These are phyloP conservation scores for Ophonus ardosiacus DNA, from an alignment of 2,888 invertebrate species.

Conservation along the genomic window DNA sequence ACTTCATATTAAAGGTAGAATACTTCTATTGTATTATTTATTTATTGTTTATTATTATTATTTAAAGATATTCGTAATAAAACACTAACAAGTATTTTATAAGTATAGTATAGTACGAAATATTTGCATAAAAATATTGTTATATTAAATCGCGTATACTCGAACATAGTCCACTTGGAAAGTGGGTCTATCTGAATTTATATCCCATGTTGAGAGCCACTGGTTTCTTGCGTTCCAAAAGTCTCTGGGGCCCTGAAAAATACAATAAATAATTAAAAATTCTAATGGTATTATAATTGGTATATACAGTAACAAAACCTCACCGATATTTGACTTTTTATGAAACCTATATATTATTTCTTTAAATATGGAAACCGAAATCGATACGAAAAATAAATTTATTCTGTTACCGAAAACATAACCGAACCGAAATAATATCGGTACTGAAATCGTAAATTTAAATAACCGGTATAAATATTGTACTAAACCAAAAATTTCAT, in stretches of 20 bases:
- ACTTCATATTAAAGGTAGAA: not conserved
- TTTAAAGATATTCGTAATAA: not conserved
- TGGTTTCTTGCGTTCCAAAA: constrained; percentile 80
- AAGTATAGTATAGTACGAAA: not conserved
- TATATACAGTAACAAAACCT: too few species aligned
- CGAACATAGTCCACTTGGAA: constrained; percentile 83
- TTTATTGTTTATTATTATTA: not conserved
- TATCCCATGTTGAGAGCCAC: constrained; percentile 81
- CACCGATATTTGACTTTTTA: too few species aligned
- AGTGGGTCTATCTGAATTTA: constrained; percentile 75
- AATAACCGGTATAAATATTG: too few species aligned
- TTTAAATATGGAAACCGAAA: too few species aligned
- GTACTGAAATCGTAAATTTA: too few species aligned
- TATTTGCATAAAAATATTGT: not conserved
- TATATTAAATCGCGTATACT: constrained; percentile 79
- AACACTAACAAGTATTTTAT: not conserved
- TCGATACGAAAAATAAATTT: too few species aligned
- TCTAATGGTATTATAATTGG: not conserved
- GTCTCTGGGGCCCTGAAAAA: constrained; percentile 76
- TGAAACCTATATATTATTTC: too few species aligned
- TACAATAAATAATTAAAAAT: not conserved
- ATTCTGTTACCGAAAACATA: too few species aligned
- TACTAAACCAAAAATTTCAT: too few species aligned
- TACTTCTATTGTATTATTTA: not conserved
- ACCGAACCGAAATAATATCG: too few species aligned